Base-by-base conservation (phyloP, 2,888 invertebrate species). In the Cataglyphis rosenhaueri region DNA sequence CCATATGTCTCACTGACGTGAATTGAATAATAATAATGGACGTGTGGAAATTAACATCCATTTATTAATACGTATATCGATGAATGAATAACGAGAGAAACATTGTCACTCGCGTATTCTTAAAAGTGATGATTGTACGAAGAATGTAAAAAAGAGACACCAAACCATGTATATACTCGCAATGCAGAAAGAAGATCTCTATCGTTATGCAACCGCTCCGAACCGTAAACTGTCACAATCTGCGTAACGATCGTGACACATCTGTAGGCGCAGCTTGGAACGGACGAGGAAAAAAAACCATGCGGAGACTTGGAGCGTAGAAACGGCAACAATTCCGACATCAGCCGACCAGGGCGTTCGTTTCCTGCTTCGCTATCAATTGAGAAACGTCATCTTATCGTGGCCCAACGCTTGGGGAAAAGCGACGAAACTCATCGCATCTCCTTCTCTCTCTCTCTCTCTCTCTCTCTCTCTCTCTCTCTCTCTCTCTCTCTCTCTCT, bases 201-300 rank as follows among this genome's bases (percentile, higher is more conserved):
- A 57, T 66, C 32, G 59, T 44, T 21, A 59, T 21, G 78, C 76
- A 78, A 78, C 44, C 15, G 57, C 35, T 38, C 18, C 38, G 59
- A 41, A 21, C 21, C 57, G 57, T 57, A 44, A 68, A 61, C 25
- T 35, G 44, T 79, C 59, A 35, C 35, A 29, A 78, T 78, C 68
- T 68, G 21, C 59, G 68, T 78, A 78, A 78, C 68, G 68, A 79
- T 68, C 78, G 59, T 29, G 78, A 70, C 78, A 79, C 78, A 79
- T 70, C 78, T 79, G 68, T 79, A 70, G 78, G 78, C 70, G 68
- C 44, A 61, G 32, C 68, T 68, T 41, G 44, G 41, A 10, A 44
- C 8, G 15, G 44, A n/a, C 15, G 12, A 38, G 12, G 25, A n/a
- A 55, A 59, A 41, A 21, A 35, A 18, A 3, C 4, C 18, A 15